These are phyloP conservation scores for Rhagoletis zephyria DNA, from an alignment of 1,140 invertebrate species.

Conservation along the genomic window DNA sequence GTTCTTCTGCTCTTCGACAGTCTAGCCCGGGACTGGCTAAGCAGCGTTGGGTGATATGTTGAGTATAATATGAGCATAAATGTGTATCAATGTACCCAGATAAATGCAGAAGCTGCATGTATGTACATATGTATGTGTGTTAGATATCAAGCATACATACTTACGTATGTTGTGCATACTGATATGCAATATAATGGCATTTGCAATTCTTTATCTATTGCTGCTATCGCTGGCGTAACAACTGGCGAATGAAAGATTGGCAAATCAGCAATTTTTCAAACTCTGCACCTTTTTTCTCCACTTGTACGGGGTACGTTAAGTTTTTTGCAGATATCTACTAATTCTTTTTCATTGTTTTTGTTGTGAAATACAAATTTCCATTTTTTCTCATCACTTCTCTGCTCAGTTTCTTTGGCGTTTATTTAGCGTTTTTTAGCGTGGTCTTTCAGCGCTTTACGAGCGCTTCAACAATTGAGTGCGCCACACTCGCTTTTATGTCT, in stretches of 20 bases:
- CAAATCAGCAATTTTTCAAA: slow-evolving; percentile 29
- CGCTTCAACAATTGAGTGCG: neutral
- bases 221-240: neutral
- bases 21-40: neutral
- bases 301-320: neutral
- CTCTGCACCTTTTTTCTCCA: neutral
- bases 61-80: too few species aligned
- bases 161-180: neutral
- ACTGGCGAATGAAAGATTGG: slow-evolving; percentile 5
- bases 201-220: neutral
- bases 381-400: neutral
- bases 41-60: neutral
- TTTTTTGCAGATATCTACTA: neutral
- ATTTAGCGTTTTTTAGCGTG: neutral
- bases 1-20: neutral
- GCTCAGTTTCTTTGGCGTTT: neutral
- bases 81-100: too few species aligned
- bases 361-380: slow-evolving; percentile 1
- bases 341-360: neutral
- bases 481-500: slow-evolving; percentile 21
- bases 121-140: too few species aligned
- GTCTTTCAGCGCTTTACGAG: slow-evolving; percentile 15
- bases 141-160: neutral
- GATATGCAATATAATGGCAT: neutral
- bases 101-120: too few species aligned